Conservation (phyloP, 2,888 invertebrate genomes). For the Acheta domesticus region DNA sequence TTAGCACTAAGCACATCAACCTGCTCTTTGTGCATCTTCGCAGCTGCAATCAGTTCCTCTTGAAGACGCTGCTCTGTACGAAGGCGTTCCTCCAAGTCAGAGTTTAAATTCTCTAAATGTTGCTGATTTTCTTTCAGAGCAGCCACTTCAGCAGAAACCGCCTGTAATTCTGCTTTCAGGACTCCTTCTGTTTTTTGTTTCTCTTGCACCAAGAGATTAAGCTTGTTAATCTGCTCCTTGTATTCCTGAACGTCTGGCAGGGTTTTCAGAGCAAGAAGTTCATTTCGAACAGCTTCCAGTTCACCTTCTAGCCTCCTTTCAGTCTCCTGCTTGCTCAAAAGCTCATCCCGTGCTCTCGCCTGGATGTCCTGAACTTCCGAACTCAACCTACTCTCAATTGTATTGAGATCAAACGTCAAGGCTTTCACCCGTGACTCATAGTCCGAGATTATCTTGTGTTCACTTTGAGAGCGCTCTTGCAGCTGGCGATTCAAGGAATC, state of each 20-base stretch:
- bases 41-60: neutral
- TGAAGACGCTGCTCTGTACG: neutral
- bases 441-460: neutral
- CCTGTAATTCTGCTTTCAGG: neutral
- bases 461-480: neutral
- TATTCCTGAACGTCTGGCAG: neutral
- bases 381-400: neutral
- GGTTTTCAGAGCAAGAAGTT: neutral
- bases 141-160: conserved; percentile 5
- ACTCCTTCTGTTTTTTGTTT: neutral
- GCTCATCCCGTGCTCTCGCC: neutral
- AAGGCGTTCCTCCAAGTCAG: conserved; percentile 42
- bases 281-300: neutral
- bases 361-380: neutral
- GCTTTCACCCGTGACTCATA: conserved; percentile 12
- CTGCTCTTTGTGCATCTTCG: neutral
- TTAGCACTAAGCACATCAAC: neutral
- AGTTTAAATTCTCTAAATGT: neutral
- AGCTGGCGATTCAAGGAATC: conserved; percentile 18
- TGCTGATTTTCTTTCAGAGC: neutral
- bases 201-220: neutral
- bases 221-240: neutral
- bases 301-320: neutral
- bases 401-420: neutral
- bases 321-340: neutral